These are phyloP conservation scores for Archilochus colubris DNA, from an alignment of 2,113 vertebrate species.

Conservation along the genomic window DNA sequence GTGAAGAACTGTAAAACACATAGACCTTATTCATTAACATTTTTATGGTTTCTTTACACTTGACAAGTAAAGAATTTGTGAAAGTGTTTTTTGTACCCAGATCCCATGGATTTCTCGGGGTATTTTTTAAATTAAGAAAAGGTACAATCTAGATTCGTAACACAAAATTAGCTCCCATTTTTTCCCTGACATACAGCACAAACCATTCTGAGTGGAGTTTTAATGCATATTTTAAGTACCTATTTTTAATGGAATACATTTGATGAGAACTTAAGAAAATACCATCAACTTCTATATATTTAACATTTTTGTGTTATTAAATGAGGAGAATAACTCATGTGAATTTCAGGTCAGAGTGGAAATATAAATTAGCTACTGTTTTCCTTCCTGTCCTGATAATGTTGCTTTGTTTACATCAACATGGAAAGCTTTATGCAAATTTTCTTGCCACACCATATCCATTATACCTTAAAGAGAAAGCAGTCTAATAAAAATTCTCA, in stretches of 20 bases:
- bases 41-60: constrained; percentile 79
- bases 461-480: constrained; percentile 50
- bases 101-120: constrained; percentile 42
- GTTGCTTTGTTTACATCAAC: constrained; percentile 57
- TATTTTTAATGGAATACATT: not conserved
- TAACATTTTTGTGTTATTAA: constrained; percentile 56
- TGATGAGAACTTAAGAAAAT: constrained; percentile 40
- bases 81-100: constrained; percentile 59
- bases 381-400: constrained; percentile 39
- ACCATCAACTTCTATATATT: constrained; percentile 24
- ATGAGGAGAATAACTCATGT: constrained; percentile 31
- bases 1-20: constrained; percentile 64
- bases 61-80: constrained; percentile 65
- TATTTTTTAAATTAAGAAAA: constrained; percentile 32
- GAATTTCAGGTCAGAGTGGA: constrained; percentile 58
- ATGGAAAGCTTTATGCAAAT: constrained; percentile 54
- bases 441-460: constrained; percentile 15
- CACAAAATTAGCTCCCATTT: not conserved
- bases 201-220: not conserved
- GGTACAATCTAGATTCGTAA: constrained; percentile 4
- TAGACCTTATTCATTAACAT: constrained; percentile 75
- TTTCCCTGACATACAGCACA: not conserved
- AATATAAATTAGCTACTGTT: constrained; percentile 46
- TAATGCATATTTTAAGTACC: not conserved
- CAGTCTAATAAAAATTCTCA: constrained; percentile 44